Evolutionary conservation across 2,888 invertebrate species (phyloP).

Genomic region (Phragmatobia fuliginosa): DNA sequence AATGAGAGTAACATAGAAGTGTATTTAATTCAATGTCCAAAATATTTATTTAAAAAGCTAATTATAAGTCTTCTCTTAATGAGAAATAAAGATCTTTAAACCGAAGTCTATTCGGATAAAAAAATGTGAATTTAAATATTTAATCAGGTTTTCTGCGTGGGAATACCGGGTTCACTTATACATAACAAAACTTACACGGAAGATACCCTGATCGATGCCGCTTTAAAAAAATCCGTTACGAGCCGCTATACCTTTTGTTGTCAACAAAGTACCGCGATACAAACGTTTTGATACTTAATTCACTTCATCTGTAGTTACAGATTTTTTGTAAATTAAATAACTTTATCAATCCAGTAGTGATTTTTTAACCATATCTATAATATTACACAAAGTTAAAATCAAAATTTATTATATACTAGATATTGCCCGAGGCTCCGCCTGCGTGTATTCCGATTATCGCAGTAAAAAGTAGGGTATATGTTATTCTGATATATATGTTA

Average conservation of each 20-base stretch:
- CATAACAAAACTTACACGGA: conserved; percentile 69
- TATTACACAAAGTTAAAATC: not conserved
- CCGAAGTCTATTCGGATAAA: not conserved
- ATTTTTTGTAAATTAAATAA: too few species aligned
- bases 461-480: too few species aligned
- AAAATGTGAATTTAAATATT: conserved; percentile 25
- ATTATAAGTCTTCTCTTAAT: too few species aligned
- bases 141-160: conserved; percentile 68
- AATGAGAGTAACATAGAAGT: too few species aligned
- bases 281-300: conserved; percentile 61
- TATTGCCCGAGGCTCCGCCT: too few species aligned
- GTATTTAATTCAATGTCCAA: too few species aligned
- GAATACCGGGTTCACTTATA: conserved; percentile 62
- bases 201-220: conserved; percentile 74
- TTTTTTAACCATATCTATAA: not conserved
- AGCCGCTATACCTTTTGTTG: conserved; percentile 79
- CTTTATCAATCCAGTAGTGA: not conserved
- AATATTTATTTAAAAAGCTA: too few species aligned
- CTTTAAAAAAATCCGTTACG: conserved; percentile 80
- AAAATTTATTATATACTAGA: too few species aligned
- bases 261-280: conserved; percentile 47
- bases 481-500: too few species aligned
- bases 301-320: not conserved
- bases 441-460: too few species aligned
- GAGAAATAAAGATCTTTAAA: too few species aligned